phyloP scores from a whole-genome alignment of 1,140 invertebrate species.

The Pantala flavescens region DNA sequence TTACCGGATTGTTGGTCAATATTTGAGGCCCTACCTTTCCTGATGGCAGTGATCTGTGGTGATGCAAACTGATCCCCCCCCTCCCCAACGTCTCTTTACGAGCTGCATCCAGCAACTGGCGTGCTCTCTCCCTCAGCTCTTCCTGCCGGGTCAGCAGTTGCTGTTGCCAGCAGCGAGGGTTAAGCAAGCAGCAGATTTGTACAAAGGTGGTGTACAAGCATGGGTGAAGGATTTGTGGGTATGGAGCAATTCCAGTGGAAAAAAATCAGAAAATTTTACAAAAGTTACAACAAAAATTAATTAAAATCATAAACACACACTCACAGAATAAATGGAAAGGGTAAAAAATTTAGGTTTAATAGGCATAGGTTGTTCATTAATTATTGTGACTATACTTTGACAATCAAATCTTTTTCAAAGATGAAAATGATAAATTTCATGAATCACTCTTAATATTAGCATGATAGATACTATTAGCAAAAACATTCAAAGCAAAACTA shows the following conservation, averaged over 20 bases:
- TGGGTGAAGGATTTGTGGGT: neutral
- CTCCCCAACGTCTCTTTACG: conserved; percentile 52
- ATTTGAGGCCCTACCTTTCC: neutral
- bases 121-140: conserved; percentile 79
- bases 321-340: no score
- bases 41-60: neutral
- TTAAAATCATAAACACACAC: no score
- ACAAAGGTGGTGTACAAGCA: neutral
- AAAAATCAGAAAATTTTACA: neutral
- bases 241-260: neutral
- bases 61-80: conserved; percentile 13
- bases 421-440: no score
- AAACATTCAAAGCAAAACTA: no score
- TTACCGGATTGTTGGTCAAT: neutral
- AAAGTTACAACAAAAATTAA: neutral
- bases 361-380: no score
- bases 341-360: no score
- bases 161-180: conserved; percentile 31
- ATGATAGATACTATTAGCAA: no score
- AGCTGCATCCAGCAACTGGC: conserved; percentile 78
- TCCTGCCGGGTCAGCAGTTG: conserved; percentile 66
- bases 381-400: no score
- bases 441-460: no score
- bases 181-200: conserved; percentile 1
- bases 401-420: no score